Base-by-base conservation (phyloP, 2,888 invertebrate species). In the Villa cingulata region DNA sequence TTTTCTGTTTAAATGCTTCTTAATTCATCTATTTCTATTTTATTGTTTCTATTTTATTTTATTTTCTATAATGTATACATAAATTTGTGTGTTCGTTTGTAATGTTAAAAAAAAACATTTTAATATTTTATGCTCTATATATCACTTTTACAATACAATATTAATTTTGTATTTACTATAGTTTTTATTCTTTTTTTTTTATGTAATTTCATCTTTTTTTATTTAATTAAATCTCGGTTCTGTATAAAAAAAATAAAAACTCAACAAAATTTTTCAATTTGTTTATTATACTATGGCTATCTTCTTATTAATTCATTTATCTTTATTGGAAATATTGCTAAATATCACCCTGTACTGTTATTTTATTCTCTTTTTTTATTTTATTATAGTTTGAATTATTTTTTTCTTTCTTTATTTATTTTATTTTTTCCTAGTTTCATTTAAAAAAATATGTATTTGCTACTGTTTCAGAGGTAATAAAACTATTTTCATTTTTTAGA, bases 11-110 rank as follows among this genome's bases (percentile, higher is more conserved):
- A 41, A n/a, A n/a, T n/a, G n/a, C n/a, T n/a, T n/a, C n/a, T n/a
- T n/a, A n/a, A n/a, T n/a, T n/a, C n/a, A n/a, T n/a, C 45, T 42
- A 34, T 44, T 46, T 44, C 37, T 41, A 36, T 47, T 20, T 23
- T 4, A 6, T 23, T 23, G 23, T 23, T 23, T 23, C 5, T 23
- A 6, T 23, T 23, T 23, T 23, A 23, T 23, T 23, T 23, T 23
- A 23, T 23, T 23, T 23, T 4, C 23, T 23, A 23, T 23, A 23
- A 23, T 32, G 20, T 40, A 16, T 46, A n/a, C n/a, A n/a, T 36
- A 23, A 6, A 4, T 18, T 37, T 41, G 5, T 29, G 19, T 29
- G n/a, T 23, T 39, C 10, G 39, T 37, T 15, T 15, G 41, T 37
- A n/a, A n/a, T n/a, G n/a, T n/a, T n/a, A 37, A n/a, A 41, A 36